Evolutionary conservation across 2,113 vertebrate species (phyloP).

Genomic region (Hystrix brachyura): DNA sequence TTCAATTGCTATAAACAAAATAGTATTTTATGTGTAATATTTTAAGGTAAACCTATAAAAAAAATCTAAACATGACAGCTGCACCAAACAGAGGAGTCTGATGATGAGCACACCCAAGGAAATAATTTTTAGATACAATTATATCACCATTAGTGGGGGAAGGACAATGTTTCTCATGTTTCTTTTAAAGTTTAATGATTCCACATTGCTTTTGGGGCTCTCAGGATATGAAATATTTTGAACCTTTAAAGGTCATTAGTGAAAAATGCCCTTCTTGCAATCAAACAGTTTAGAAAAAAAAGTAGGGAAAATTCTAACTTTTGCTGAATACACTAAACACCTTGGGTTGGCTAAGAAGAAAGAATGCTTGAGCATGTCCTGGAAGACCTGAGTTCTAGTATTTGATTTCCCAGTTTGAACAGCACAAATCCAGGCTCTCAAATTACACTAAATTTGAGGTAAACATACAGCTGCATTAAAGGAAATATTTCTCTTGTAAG

Average conservation of each 20-base stretch:
- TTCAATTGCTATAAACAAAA: conserved; percentile 42
- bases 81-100: background rate
- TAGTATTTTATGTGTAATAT: conserved; percentile 36
- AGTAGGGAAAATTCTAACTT: background rate
- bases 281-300: background rate
- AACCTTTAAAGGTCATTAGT: background rate
- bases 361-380: background rate
- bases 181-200: conserved; percentile 31
- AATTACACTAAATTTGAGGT: background rate
- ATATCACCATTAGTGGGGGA: background rate
- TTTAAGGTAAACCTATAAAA: conserved; percentile 55
- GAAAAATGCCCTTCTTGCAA: background rate
- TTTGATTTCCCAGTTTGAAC: background rate
- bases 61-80: background rate
- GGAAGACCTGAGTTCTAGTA: background rate
- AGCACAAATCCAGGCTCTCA: background rate
- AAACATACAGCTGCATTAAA: background rate
- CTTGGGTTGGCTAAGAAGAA: background rate
- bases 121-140: background rate
- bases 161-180: background rate
- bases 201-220: background rate
- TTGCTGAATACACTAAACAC: background rate
- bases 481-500: background rate
- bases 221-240: background rate
- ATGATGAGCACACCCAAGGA: background rate